Evolutionary conservation across 2,888 invertebrate genomes (phyloP).

Genomic region (Troides oblongomaculatus): DNA sequence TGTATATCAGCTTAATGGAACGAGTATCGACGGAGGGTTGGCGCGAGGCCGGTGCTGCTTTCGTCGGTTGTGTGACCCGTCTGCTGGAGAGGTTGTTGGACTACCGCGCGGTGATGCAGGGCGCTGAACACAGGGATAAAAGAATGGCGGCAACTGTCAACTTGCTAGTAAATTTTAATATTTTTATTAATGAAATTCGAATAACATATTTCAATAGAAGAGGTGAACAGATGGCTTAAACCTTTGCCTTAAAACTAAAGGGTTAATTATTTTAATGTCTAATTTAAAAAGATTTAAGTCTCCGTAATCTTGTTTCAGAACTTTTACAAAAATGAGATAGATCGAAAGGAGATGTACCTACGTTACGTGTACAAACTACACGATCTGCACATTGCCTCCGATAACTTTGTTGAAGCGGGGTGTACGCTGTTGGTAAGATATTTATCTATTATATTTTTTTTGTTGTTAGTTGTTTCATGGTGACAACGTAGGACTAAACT

Average conservation of each 20-base stretch:
- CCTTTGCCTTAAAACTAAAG: too few relatives aligned
- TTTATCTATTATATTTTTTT: not conserved
- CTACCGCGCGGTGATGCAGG: conserved; percentile 96
- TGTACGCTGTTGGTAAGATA: conserved; percentile 88
- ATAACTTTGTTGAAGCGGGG: conserved; percentile 96
- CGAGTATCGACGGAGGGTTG: conserved; percentile 92
- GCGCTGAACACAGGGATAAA: conserved; percentile 96
- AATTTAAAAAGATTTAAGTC: too few relatives aligned
- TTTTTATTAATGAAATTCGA: not conserved
- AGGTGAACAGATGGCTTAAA: too few relatives aligned
- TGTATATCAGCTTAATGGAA: conserved; percentile 84
- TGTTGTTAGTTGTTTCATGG: not conserved
- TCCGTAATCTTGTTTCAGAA: conserved; percentile 79
- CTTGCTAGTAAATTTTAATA: conserved; percentile 83
- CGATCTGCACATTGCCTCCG: conserved; percentile 93
- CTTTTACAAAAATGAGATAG: conserved; percentile 97
- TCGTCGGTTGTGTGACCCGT: conserved; percentile 94
- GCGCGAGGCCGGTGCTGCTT: conserved; percentile 95
- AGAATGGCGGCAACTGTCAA: conserved; percentile 98
- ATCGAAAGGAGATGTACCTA: conserved; percentile 96
- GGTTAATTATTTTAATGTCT: too few relatives aligned
- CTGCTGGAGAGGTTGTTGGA: conserved; percentile 93
- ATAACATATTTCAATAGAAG: too few relatives aligned
- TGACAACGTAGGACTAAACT: not conserved
- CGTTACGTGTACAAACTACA: conserved; percentile 96